These are phyloP conservation scores for Hydra vulgaris DNA, from an alignment of 30 jellyfish, hydroid and myxozoan genomes.

Conservation along the genomic window DNA sequence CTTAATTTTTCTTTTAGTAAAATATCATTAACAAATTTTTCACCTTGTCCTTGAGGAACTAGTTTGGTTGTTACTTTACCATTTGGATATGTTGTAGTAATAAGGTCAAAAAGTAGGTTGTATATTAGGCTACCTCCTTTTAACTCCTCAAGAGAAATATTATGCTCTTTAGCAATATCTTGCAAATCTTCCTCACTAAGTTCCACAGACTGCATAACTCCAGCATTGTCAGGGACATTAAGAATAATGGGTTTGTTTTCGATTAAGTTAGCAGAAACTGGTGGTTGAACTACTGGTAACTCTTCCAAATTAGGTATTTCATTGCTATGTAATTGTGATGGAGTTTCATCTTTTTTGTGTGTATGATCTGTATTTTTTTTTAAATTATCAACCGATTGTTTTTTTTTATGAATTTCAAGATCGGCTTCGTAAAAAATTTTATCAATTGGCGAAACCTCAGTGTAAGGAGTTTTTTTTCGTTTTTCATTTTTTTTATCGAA, in stretches of 20 bases:
- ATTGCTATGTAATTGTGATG: not conserved
- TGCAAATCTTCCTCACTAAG: not conserved
- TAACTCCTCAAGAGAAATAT: not conserved
- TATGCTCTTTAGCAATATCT: not conserved
- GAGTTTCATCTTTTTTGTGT: not conserved
- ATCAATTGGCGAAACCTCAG: not conserved
- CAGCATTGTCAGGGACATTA: not conserved
- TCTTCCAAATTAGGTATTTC: not conserved
- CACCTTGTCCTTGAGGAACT: constrained; percentile 5
- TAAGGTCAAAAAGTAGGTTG: not conserved
- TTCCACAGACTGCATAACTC: not conserved
- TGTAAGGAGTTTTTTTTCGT: not conserved
- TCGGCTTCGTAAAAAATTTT: not conserved
- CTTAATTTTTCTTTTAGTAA: not conserved
- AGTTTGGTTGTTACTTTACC: constrained; percentile 12
- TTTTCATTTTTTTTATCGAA: not conserved
- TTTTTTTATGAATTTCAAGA: not conserved
- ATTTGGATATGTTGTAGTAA: constrained; percentile 15
- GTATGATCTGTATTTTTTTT: not conserved
- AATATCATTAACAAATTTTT: not conserved
- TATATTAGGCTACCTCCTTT: not conserved
- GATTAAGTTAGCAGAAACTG: not conserved
- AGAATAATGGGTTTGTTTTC: not conserved
- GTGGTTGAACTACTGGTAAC: not conserved
- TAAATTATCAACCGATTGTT: not conserved